These are phyloP conservation scores for Pempheris klunzingeri DNA, from an alignment of 2,797 vertebrate genomes.

Conservation along the genomic window DNA sequence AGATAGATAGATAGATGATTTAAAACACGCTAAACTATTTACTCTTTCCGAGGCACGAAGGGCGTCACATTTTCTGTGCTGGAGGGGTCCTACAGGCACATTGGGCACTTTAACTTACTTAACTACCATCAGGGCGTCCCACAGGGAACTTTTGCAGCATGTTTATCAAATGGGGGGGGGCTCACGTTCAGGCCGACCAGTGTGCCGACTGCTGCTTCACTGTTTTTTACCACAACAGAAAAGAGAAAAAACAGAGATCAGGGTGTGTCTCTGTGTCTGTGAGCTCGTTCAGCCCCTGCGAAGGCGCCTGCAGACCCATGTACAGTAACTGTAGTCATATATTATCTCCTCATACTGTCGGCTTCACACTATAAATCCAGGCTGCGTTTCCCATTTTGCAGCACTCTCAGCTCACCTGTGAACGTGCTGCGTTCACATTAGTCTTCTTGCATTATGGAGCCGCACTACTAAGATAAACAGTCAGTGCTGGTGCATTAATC, in stretches of 20 bases:
- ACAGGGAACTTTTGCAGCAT: too few relatives aligned
- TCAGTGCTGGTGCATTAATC: constrained; percentile 58
- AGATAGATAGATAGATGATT: too few relatives aligned
- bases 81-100: too few relatives aligned
- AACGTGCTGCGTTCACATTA: constrained; percentile 26
- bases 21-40: too few relatives aligned
- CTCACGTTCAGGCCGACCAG: too few relatives aligned
- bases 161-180: too few relatives aligned
- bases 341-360: constrained; percentile 28
- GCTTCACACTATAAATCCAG: constrained; percentile 39
- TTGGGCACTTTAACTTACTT: too few relatives aligned
- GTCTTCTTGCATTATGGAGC: constrained; percentile 41
- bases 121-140: too few relatives aligned
- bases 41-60: too few relatives aligned
- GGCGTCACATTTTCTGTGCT: too few relatives aligned
- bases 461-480: constrained; percentile 43
- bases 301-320: constrained; percentile 25
- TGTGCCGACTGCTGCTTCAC: background rate
- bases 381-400: constrained; percentile 33
- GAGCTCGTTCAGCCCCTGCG: background rate
- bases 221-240: background rate
- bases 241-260: background rate
- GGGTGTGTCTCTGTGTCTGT: constrained; percentile 12
- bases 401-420: constrained; percentile 33
- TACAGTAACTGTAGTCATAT: constrained; percentile 29